Percentiles rank a stretch among this genome's conserved stretches.
phyloP scores from a whole-genome alignment of 2,113 vertebrate genomes.

The Bagarius yarrelli region DNA sequence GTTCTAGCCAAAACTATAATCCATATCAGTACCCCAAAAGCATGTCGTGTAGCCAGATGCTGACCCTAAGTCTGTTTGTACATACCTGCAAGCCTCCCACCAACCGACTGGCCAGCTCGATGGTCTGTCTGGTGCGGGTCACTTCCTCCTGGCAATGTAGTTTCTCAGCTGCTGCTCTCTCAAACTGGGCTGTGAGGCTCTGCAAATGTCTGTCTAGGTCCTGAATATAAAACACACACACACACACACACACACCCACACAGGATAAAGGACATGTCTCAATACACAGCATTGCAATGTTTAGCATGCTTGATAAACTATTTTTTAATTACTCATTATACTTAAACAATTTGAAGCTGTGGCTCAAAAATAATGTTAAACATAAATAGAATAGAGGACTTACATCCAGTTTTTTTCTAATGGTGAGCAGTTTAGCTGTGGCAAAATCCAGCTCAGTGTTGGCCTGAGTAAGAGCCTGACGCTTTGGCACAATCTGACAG shows the following conservation, averaged over 20 bases:
- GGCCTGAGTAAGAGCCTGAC: slow-evolving; percentile 68
- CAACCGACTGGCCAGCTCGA: slow-evolving; percentile 74
- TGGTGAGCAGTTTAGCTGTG: slow-evolving; percentile 69
- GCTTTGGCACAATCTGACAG: slow-evolving; percentile 79
- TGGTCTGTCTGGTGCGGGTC: slow-evolving; percentile 70
- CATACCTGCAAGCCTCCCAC: slow-evolving; percentile 76
- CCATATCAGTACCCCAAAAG: slow-evolving; percentile 27
- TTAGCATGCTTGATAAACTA: background rate
- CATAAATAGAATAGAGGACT: slow-evolving; percentile 49
- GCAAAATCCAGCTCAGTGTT: slow-evolving; percentile 75
- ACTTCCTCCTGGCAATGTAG: slow-evolving; percentile 76
- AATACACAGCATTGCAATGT: background rate
- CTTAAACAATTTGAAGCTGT: background rate
- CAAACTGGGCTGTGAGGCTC: slow-evolving; percentile 72
- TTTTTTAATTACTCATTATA: background rate
- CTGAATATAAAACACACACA: slow-evolving; percentile 55
- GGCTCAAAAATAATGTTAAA: slow-evolving; percentile 3
- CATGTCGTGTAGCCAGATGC: slow-evolving; percentile 40
- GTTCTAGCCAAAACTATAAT: slow-evolving; percentile 42
- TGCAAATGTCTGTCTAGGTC: slow-evolving; percentile 75
- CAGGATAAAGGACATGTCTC: background rate
- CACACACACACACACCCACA: too few species aligned
- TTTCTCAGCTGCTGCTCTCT: slow-evolving; percentile 76
- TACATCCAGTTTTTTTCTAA: slow-evolving; percentile 77
- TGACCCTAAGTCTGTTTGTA: slow-evolving; percentile 26